phyloP scores from a whole-genome alignment of 2,113 vertebrate genomes.

The Lichenostomus cassidix region DNA sequence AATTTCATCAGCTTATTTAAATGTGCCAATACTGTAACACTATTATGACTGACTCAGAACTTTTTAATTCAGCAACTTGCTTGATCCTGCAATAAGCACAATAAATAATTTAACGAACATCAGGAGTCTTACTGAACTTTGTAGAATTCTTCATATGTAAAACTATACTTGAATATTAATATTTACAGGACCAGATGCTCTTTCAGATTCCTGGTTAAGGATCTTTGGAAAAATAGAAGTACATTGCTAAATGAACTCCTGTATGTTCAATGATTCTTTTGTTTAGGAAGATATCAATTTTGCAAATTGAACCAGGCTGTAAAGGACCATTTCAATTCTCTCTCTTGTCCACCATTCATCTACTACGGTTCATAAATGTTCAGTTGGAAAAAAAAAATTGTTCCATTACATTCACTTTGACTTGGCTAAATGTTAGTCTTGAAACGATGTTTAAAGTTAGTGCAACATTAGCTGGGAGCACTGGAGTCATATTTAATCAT shows the following conservation, averaged over 20 bases:
- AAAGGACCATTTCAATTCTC: not conserved
- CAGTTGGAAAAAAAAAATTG: not conserved
- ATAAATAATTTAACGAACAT: not conserved
- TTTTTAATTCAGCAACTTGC: not conserved
- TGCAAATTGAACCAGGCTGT: not conserved
- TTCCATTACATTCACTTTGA: conserved; percentile 15
- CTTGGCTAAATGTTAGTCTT: conserved; percentile 26
- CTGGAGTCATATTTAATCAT: conserved; percentile 47
- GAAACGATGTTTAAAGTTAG: conserved; percentile 13
- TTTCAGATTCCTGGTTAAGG: not conserved
- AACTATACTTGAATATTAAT: not conserved
- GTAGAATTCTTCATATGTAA: not conserved
- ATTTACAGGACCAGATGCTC: not conserved
- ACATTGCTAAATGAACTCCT: not conserved
- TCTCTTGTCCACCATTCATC: not conserved
- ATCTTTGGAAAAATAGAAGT: conserved; percentile 20
- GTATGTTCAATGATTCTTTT: not conserved
- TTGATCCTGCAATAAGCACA: not conserved
- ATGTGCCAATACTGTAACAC: not conserved
- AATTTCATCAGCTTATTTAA: conserved; percentile 6
- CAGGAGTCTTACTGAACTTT: not conserved
- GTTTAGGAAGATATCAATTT: conserved; percentile 1
- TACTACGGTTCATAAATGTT: not conserved
- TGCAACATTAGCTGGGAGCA: conserved; percentile 42
- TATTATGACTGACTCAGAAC: not conserved